Conservation (phyloP, 1,140 invertebrate species). For the Colletes latitarsis region DNA sequence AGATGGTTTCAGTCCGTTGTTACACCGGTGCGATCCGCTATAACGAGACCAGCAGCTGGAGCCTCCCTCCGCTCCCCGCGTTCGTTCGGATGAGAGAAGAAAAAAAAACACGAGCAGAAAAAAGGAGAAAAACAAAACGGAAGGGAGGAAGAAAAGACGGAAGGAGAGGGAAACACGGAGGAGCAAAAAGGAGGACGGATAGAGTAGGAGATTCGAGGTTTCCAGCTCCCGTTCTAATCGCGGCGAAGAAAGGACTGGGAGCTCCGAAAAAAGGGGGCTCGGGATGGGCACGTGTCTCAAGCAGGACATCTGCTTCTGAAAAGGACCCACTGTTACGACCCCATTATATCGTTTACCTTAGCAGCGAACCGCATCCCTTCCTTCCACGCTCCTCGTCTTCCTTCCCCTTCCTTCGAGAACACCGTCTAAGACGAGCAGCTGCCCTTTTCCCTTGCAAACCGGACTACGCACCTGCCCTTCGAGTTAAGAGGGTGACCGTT, state of each 20-base stretch:
- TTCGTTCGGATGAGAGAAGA: constrained; percentile 9
- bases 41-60: constrained; percentile 59
- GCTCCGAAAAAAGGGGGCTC: constrained; percentile 45
- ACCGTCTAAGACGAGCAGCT: constrained; percentile 64
- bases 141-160: constrained; percentile 8
- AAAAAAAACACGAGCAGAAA: constrained; percentile 28
- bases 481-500: constrained; percentile 58
- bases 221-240: constrained; percentile 50
- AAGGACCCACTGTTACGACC: constrained; percentile 74
- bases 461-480: constrained; percentile 72
- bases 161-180: not conserved
- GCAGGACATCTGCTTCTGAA: constrained; percentile 77
- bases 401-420: constrained; percentile 37
- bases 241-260: constrained; percentile 29
- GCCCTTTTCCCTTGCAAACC: constrained; percentile 57
- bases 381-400: constrained; percentile 43
- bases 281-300: constrained; percentile 75
- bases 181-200: constrained; percentile 11
- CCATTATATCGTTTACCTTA: constrained; percentile 77
- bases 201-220: constrained; percentile 34
- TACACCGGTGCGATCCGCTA: constrained; percentile 47
- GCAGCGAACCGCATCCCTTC: constrained; percentile 65
- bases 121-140: constrained; percentile 10
- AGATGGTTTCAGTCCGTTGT: not conserved
- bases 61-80: not conserved